Evolutionary conservation across 2,797 vertebrate genomes (phyloP).

Genomic region (Acanthurus lineatus): DNA sequence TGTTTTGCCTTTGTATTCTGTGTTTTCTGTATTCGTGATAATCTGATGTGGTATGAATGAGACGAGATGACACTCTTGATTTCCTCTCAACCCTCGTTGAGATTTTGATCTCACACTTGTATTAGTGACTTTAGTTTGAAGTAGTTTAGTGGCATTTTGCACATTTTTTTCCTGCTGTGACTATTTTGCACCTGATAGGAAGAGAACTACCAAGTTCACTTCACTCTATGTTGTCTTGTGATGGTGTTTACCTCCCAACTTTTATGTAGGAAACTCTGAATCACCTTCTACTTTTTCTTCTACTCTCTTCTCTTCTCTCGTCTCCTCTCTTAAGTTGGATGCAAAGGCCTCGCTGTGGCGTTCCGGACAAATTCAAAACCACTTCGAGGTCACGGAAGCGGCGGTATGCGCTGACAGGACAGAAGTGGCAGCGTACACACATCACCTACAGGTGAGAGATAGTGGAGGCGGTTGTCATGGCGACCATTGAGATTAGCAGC

Average conservation of each 20-base stretch:
- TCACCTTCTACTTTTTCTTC: background rate
- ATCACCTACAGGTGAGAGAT: slow-evolving; percentile 96
- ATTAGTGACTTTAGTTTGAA: slow-evolving; percentile 41
- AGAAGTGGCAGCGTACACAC: slow-evolving; percentile 98
- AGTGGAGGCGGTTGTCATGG: slow-evolving; percentile 63
- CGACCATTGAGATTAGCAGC: slow-evolving; percentile 41
- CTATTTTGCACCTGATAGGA: slow-evolving; percentile 44
- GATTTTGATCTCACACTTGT: slow-evolving; percentile 15
- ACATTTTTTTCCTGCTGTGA: slow-evolving; percentile 51
- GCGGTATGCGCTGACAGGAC: slow-evolving; percentile 95
- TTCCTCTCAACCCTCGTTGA: slow-evolving; percentile 27
- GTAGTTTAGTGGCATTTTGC: slow-evolving; percentile 51
- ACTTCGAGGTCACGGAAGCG: slow-evolving; percentile 90
- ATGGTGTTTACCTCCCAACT: slow-evolving; percentile 21
- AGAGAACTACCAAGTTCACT: slow-evolving; percentile 62
- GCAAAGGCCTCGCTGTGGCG: slow-evolving; percentile 97
- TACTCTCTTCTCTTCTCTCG: slow-evolving; percentile 1
- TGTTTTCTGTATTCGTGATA: slow-evolving; percentile 53
- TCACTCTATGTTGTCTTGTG: slow-evolving; percentile 48
- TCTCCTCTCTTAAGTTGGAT: slow-evolving; percentile 90
- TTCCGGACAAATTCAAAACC: slow-evolving; percentile 92
- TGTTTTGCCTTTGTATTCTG: slow-evolving; percentile 61
- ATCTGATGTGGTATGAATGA: slow-evolving; percentile 60
- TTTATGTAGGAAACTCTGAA: slow-evolving; percentile 4
- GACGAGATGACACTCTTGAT: background rate